Evolutionary conservation across 2,888 invertebrate genomes (phyloP).

Genomic region (Amphipyra berbera): DNA sequence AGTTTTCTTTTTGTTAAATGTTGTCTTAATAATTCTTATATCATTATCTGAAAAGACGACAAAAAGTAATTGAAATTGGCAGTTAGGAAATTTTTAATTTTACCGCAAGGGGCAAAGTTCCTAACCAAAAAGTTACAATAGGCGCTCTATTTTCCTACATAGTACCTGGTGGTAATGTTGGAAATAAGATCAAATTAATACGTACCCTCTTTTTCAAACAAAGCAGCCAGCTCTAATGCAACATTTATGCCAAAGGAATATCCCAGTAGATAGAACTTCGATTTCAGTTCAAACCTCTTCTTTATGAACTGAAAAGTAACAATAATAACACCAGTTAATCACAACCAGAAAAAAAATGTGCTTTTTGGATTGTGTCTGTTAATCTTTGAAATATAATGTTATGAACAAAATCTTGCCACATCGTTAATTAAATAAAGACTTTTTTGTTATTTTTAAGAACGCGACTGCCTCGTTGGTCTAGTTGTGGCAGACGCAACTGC

Average conservation of each 20-base stretch:
- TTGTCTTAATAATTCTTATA: constrained; percentile 22
- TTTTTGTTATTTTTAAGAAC: too few relatives aligned
- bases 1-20: constrained; percentile 31
- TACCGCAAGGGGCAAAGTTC: too few relatives aligned
- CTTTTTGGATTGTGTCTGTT: too few relatives aligned
- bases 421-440: too few relatives aligned
- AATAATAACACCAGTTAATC: not conserved
- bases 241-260: constrained; percentile 74
- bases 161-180: not conserved
- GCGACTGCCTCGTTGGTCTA: too few relatives aligned
- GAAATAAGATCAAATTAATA: constrained; percentile 35
- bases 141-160: not conserved
- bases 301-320: constrained; percentile 60
- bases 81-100: too few relatives aligned
- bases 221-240: constrained; percentile 71
- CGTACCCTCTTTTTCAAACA: constrained; percentile 75
- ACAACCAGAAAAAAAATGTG: too few relatives aligned
- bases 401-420: too few relatives aligned
- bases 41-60: constrained; percentile 13
- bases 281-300: constrained; percentile 57
- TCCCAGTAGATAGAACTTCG: constrained; percentile 67
- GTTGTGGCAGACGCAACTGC: too few relatives aligned
- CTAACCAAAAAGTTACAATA: too few relatives aligned
- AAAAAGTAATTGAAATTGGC: constrained; percentile 21
- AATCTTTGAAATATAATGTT: too few relatives aligned